Evolutionary conservation across 2,797 vertebrate species (phyloP).

Genomic region (Thalassophryne amazonica): DNA sequence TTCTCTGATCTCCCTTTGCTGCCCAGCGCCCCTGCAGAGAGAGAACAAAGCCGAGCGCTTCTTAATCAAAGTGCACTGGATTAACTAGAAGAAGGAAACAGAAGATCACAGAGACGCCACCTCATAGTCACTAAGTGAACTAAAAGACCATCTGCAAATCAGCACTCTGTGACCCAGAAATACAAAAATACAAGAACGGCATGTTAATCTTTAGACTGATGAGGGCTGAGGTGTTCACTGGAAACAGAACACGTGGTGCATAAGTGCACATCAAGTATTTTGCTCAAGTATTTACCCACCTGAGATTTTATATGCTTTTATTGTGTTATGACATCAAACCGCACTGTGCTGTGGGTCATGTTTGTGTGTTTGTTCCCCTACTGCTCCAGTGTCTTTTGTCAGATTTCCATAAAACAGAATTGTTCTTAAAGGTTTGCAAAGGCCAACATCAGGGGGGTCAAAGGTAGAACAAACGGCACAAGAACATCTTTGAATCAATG

Average conservation of each 20-base stretch:
- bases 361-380: no score
- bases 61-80: slow-evolving; percentile 76
- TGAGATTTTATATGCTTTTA: no score
- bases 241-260: slow-evolving; percentile 29
- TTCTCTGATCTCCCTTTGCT: slow-evolving; percentile 63
- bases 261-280: not conserved
- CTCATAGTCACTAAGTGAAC: slow-evolving; percentile 58
- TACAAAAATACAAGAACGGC: slow-evolving; percentile 54
- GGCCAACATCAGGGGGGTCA: no score
- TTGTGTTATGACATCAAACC: no score
- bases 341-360: no score
- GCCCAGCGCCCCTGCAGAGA: slow-evolving; percentile 61
- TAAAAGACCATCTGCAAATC: slow-evolving; percentile 68
- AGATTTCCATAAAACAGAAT: no score
- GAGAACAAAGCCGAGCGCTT: slow-evolving; percentile 69
- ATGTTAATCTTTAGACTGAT: slow-evolving; percentile 64
- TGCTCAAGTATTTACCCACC: no score
- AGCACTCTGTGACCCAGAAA: slow-evolving; percentile 63
- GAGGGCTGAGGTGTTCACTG: slow-evolving; percentile 34
- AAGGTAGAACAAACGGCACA: no score
- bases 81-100: slow-evolving; percentile 57
- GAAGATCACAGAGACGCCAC: slow-evolving; percentile 67
- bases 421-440: no score
- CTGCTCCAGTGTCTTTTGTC: no score
- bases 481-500: no score